Evolutionary conservation across 2,888 invertebrate genomes (phyloP), one percentile per base, ranked within the genome.

Genomic region (Cantharis lateralis): DNA sequence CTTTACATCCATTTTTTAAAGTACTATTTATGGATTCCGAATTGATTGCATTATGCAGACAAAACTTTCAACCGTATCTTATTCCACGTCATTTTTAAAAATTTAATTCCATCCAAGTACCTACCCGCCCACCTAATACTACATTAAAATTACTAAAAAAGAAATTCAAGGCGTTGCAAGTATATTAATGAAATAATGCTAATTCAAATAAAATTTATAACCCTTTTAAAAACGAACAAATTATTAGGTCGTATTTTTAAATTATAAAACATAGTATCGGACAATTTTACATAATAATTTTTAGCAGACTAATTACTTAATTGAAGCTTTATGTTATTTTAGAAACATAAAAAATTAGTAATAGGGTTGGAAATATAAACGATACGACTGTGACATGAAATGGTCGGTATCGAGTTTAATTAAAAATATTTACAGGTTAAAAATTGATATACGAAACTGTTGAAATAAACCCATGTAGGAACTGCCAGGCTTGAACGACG

Each of bases 1-100:
- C 83, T 84, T 84, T 84, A 80, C 82, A 82, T 84, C 84, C 82
- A 83, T 84, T 83, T 82, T 73, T 70, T 72, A 77, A 78, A 75
- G 78, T 81, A 75, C 78, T 82, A 78, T 81, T 82, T 82, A 82
- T 81, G 80, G 80, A 83, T 83, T 78, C 76, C 73, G 80, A 80
- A 81, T 78, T 80, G 81, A 81, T 82, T 81, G 78, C 72, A 80
- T 83, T 83, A 82, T 62, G 16, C 20, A 32, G 16, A 10, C 26
- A 68, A 26, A 66, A 68, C 24, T 66, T 66, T 66, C 4, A 66
- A 18, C n/a, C 48, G n/a, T 48, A 48, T 48, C n/a, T 48, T 48
- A 48, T 48, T 48, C 48, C 1, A n/a, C 13, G 48, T 48, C 48
- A 48, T 48, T 7, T 48, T 48, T 48, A 48, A 7, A 32, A 32